Percentiles rank a stretch among this genome's conserved stretches.
Evolutionary conservation across 2,888 invertebrate species (phyloP).

Genomic region (Caenorhabditis virilis): DNA sequence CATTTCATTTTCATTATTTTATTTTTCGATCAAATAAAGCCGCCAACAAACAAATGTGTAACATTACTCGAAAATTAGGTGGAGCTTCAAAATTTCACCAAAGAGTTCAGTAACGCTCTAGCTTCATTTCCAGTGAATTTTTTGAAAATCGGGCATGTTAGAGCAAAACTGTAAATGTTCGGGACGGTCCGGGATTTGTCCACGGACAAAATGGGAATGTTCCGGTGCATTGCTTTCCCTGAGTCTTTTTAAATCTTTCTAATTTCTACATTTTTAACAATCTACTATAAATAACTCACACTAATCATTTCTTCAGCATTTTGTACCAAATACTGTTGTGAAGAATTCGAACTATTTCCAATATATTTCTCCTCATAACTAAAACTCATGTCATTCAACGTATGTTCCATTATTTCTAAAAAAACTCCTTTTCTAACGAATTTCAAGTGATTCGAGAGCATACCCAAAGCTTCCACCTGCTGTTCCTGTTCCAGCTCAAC

Average conservation of each 20-base stretch:
- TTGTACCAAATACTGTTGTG: conserved; percentile 8
- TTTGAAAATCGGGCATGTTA: too few species aligned
- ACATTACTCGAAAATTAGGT: too few species aligned
- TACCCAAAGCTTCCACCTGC: conserved; percentile 11
- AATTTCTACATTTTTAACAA: background rate
- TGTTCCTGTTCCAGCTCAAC: conserved; percentile 2
- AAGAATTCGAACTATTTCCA: background rate
- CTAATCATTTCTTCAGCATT: conserved; percentile 7
- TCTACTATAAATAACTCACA: too few species aligned
- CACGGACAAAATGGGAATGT: background rate
- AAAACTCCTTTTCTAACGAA: background rate
- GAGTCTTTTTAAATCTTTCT: background rate
- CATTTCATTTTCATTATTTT: too few species aligned
- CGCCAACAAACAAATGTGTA: too few species aligned
- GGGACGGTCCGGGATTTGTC: too few species aligned
- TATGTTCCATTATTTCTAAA: conserved; percentile 3
- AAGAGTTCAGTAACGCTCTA: too few species aligned
- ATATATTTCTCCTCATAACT: conserved; percentile 1
- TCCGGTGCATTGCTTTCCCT: background rate
- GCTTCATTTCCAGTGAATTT: too few species aligned
- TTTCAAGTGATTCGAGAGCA: background rate
- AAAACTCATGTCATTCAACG: conserved; percentile 15
- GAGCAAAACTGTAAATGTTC: too few species aligned
- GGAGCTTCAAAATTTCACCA: too few species aligned
- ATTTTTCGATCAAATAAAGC: too few species aligned